Base-by-base conservation (phyloP, 2,797 vertebrate species). In the Halcyon smyrnensis region DNA sequence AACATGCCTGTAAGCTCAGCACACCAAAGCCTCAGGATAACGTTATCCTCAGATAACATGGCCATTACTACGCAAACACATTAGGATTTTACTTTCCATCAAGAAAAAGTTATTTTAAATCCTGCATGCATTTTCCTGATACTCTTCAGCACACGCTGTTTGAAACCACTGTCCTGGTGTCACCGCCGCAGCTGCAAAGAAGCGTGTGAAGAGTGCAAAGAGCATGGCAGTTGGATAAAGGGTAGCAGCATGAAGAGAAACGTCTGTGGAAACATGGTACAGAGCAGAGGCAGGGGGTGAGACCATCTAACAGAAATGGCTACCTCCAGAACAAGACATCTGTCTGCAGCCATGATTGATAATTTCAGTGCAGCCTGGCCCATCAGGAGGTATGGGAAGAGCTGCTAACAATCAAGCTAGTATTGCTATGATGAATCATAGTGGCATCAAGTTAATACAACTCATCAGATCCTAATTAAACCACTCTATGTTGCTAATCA, bases 211-310 rank as follows among this genome's bases (percentile, higher is more conserved):
- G 32, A 36, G 39, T 8, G 11, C 19, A 41, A 54, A 63, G 18
- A 10, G 23, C 32, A 81, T 0, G 0, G 51, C n/a, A 68, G 18
- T 5, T n/a, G 25, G 0, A 0, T 8, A 16, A 73, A 57, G 48
- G 20, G 62, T 6, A 45, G 36, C 8, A 71, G 36, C 6, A 57
- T 2, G 21, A 53, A 80, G 25, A 59, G 12, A 71, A 62, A 39
- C 0, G 3, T 11, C 67, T 67, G 15, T 6, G 23, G 53, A 53
- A 78, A 68, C 16, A n/a, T 0, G 0, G 50, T 13, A 39, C 34
- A 39, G 69, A 39, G 59, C 37, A 84, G 76, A 75, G 54, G 41
- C 3, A 16, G 19, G 25, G 14, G n/a, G 18, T 36, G 19, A 78
- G 4, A 68, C 21, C 41, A 62, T 5, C n/a, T 43, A 25, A 69